A percentile compares a stretch with the other conserved stretches of the same genome.
Conservation (phyloP, 2,797 vertebrate species). For the Setipinna tenuifilis region DNA sequence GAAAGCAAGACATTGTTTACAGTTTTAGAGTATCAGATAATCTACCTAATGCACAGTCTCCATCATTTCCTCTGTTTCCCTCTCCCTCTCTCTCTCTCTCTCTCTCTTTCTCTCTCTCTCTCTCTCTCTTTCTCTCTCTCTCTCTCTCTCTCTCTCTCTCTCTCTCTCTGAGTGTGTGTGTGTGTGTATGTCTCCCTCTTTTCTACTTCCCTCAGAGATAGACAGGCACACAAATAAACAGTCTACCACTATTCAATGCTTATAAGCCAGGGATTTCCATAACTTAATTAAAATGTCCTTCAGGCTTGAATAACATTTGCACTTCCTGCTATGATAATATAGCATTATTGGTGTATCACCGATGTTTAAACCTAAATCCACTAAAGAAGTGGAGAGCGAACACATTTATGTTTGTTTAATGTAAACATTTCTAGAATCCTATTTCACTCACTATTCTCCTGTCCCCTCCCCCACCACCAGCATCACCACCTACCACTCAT, state of each 20-base stretch:
- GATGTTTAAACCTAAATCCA: not conserved
- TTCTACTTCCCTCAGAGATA: not conserved
- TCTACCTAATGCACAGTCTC: conserved; percentile 50
- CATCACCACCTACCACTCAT: too few relatives aligned
- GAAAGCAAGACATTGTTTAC: conserved; percentile 47
- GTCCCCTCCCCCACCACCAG: too few relatives aligned
- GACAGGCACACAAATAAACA: not conserved
- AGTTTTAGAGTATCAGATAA: conserved; percentile 59
- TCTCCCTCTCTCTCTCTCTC: not conserved
- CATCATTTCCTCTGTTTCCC: not conserved
- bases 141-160: not conserved
- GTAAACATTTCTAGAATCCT: not conserved
- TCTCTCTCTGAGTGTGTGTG: too few relatives aligned
- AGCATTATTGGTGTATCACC: not conserved
- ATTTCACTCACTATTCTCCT: too few relatives aligned
- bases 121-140: not conserved
- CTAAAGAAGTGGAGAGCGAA: not conserved
- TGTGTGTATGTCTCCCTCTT: not conserved
- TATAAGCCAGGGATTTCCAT: not conserved
- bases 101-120: not conserved
- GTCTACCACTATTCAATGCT: not conserved
- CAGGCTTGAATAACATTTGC: not conserved
- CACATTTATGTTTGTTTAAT: not conserved
- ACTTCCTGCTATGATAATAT: not conserved
- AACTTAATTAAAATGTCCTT: not conserved